These are phyloP conservation scores for Mesoligia furuncula DNA, from an alignment of 2,888 invertebrate species.

Conservation along the genomic window DNA sequence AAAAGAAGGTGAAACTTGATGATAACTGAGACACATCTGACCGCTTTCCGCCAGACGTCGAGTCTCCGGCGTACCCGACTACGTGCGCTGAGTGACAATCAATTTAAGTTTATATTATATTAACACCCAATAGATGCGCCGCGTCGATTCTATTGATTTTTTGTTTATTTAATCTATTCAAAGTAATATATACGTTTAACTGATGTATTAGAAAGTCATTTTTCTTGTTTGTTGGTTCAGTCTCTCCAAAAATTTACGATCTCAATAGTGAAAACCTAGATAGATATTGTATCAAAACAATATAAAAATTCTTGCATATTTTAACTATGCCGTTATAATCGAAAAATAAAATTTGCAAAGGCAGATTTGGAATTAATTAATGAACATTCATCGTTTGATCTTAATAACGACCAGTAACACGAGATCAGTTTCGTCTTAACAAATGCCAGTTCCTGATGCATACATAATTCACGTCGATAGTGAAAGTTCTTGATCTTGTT, in stretches of 20 bases:
- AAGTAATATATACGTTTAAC: constrained; percentile 3
- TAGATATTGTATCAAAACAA: constrained; percentile 16
- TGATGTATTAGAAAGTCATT: constrained; percentile 25
- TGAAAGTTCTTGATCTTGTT: constrained; percentile 78
- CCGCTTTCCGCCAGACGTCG: constrained; percentile 74
- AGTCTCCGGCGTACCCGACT: constrained; percentile 55
- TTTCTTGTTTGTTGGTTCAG: neutral
- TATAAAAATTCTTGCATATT: constrained; percentile 43
- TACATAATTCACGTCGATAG: constrained; percentile 73
- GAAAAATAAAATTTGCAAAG: constrained; percentile 5
- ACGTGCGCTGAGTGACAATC: constrained; percentile 68
- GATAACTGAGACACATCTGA: constrained; percentile 70
- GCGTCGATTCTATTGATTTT: constrained; percentile 7
- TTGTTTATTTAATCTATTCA: constrained; percentile 8
- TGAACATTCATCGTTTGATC: constrained; percentile 47
- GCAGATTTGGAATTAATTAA: constrained; percentile 39
- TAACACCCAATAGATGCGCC: constrained; percentile 38
- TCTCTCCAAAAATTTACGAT: neutral
- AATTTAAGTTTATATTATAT: constrained; percentile 42
- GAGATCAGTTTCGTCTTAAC: constrained; percentile 54
- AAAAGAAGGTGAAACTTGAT: constrained; percentile 84
- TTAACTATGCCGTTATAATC: constrained; percentile 30
- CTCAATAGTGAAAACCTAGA: constrained; percentile 11
- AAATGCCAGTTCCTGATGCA: constrained; percentile 67
- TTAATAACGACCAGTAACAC: constrained; percentile 44